Conservation (phyloP, 1,140 invertebrate species). For the Zaprionus inermis region DNA sequence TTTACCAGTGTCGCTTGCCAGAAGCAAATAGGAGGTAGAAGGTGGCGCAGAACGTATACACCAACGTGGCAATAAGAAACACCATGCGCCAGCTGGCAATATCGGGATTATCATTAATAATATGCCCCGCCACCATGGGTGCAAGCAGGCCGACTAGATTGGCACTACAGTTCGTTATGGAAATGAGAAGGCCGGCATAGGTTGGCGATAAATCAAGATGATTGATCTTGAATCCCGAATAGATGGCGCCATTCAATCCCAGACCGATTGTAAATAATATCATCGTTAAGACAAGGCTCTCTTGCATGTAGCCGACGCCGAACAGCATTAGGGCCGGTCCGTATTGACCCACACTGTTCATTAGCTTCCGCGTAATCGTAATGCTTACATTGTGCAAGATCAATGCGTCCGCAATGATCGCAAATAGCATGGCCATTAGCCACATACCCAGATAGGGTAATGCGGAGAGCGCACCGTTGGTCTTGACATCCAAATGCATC, state of each 20-base stretch:
- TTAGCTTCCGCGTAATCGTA: conserved; percentile 90
- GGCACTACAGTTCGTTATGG: conserved; percentile 95
- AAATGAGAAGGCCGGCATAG: conserved; percentile 94
- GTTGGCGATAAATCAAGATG: conserved; percentile 95
- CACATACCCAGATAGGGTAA: conserved; percentile 93
- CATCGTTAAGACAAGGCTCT: conserved; percentile 88
- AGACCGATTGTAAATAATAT: conserved; percentile 89
- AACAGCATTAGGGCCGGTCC: conserved; percentile 90
- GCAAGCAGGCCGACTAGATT: conserved; percentile 94
- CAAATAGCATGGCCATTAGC: conserved; percentile 91
- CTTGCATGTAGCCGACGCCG: conserved; percentile 90
- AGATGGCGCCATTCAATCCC: conserved; percentile 91
- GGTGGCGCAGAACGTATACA: conserved; percentile 90
- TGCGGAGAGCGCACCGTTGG: conserved; percentile 92
- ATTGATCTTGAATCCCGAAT: conserved; percentile 93
- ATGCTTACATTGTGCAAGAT: conserved; percentile 88
- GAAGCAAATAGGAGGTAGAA: conserved; percentile 92
- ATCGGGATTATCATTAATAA: conserved; percentile 89
- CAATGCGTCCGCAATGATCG: conserved; percentile 91
- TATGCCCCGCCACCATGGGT: conserved; percentile 90
- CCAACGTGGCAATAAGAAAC: conserved; percentile 90
- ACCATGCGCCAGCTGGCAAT: conserved; percentile 93
- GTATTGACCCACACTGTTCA: conserved; percentile 91
- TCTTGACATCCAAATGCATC: conserved; percentile 95
- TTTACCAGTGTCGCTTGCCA: conserved; percentile 87